Evolutionary conservation across 1,140 invertebrate species (phyloP), one percentile per base, ranked within the genome.

Genomic region (Halesus radiatus): DNA sequence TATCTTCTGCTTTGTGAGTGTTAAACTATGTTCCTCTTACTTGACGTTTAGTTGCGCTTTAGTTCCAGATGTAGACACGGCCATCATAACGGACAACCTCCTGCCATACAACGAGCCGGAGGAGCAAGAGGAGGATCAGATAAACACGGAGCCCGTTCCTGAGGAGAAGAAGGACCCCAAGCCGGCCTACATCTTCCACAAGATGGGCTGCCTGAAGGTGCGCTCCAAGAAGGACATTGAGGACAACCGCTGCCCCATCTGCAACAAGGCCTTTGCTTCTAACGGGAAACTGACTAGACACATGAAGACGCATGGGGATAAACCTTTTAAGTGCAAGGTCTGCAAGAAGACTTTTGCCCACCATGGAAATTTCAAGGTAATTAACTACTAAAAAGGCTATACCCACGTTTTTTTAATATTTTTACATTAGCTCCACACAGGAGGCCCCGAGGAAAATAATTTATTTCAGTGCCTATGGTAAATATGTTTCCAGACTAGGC

Each of bases 261-360:
- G 92, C 83, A 89, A 89, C 82, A 92, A 92, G 84, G 86, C 89
- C 54, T 92, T 92, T 84, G 85, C 87, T 10, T 90, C 91, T 66
- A 88, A 89, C 80, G 89, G 90, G 50, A 92, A 92, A 85, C 86
- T 92, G 26, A 91, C 89, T 54, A 88, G 92, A 68, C 92, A 92
- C 80, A 90, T 91, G 89, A 90, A 91, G 81, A 92, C 90, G 32
- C 92, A 93, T 23, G 90, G 93, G 3, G 94, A 95, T 86, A 88
- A 93, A 81, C 94, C 94, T 3, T 94, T 93, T 84, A 92, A 92
- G 84, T 95, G 94, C 85, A 92, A 79, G 23, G 37, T 94, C 76
- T 95, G 94, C 86, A 90, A 92, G 56, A 92, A 93, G 83, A 91
- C 91, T 80, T 95, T 95, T 86, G 93, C 92, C 74, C 93, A 90